Evolutionary conservation across 2,797 vertebrate species (phyloP).

Genomic region (Melanotaenia parkinsoni): DNA sequence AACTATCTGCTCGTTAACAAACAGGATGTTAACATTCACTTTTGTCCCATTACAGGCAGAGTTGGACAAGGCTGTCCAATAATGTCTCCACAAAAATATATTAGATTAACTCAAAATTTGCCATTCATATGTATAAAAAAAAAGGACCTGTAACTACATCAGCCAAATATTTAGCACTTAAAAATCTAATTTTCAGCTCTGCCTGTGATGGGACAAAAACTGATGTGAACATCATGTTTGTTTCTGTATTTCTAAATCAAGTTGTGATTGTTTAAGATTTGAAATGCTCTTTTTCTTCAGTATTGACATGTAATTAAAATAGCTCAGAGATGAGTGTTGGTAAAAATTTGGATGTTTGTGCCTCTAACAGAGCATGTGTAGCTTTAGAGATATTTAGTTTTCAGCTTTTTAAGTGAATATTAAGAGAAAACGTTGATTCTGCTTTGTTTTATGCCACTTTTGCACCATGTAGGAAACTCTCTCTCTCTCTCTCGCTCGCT

Average conservation of each 20-base stretch:
- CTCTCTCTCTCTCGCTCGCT: too few relatives aligned
- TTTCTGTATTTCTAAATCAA: background rate
- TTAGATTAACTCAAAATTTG: background rate
- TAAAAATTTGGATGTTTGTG: background rate
- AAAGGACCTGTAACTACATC: too few relatives aligned
- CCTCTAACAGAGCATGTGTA: background rate
- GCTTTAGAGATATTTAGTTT: background rate
- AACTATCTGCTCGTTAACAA: slow-evolving; percentile 12
- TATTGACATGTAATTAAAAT: background rate
- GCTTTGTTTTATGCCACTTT: background rate
- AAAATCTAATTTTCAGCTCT: background rate
- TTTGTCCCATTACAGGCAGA: slow-evolving; percentile 16
- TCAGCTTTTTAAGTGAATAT: background rate
- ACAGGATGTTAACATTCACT: slow-evolving; percentile 21
- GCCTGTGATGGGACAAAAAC: too few relatives aligned
- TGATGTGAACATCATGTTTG: background rate
- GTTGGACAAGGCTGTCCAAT: background rate
- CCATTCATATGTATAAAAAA: background rate
- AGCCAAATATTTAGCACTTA: background rate
- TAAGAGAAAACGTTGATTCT: background rate
- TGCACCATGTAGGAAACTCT: background rate
- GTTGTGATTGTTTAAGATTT: background rate
- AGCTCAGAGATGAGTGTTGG: background rate
- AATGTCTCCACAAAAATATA: background rate
- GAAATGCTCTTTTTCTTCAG: background rate